Evolutionary conservation across 2,888 invertebrate species (phyloP), one percentile per base, ranked within the genome.

Genomic region (Tanypteryx hageni): DNA sequence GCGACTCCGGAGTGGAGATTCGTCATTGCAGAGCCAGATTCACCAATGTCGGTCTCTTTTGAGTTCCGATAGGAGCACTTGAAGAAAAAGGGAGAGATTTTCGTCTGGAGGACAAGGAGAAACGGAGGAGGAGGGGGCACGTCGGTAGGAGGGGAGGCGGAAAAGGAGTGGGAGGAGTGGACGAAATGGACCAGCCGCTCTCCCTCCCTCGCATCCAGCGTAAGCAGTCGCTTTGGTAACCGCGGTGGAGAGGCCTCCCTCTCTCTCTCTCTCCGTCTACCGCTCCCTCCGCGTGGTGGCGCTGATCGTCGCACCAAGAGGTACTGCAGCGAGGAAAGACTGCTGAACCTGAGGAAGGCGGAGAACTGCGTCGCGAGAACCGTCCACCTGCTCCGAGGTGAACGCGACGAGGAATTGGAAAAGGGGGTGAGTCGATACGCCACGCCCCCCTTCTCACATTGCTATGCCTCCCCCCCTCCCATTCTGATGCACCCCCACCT

Each of bases 191-290:
- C 57, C n/a, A n/a, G n/a, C 84, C 18, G 22, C 81, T 57, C 56
- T n/a, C 84, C n/a, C 84, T n/a, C 84, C 57, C 22, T 58, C 58
- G 57, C 58, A 59, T 85, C 85, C 85, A 58, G n/a, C 58, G 85
- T 58, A 16, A 85, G 85, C 76, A 76, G 85, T 22, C 57, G 84
- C 82, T 57, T 56, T 56, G 22, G 85, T 58, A 56, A 58, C 85
- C 22, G 57, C 85, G 85, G 57, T n/a, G 76, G 76, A 22, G 76
- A 76, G 76, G 22, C 27, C 76, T 57, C 22, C 85, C 57, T n/a
- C 84, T 2, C 5, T n/a, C 57, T 13, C 11, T 22, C 59, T 59
- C 85, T 27, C 57, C 18, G n/a, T 22, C 81, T 31, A 31, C 81
- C 81, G 13, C 27, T 76, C 16, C n/a, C 76, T 58, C 85, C 22